These are phyloP conservation scores for Pseudoips prasinana DNA, from an alignment of 2,888 invertebrate genomes.

Conservation along the genomic window DNA sequence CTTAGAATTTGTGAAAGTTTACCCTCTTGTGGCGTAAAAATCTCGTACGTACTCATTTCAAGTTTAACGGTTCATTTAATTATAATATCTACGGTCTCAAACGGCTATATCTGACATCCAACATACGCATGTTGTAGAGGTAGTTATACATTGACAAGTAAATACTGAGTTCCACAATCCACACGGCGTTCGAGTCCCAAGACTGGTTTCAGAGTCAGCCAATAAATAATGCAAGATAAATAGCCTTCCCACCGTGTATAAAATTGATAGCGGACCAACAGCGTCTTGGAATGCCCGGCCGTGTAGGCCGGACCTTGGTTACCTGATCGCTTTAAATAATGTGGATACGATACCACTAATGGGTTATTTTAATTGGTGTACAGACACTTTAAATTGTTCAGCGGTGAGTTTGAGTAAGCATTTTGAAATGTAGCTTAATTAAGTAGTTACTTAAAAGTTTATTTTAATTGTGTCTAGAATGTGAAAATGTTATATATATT, in stretches of 20 bases:
- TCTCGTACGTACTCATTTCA: slow-evolving; percentile 38
- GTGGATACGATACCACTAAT: slow-evolving; percentile 53
- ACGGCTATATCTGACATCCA: slow-evolving; percentile 41
- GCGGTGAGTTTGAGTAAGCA: slow-evolving; percentile 14
- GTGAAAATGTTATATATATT: background rate
- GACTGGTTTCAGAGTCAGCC: slow-evolving; percentile 74
- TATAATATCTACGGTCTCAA: slow-evolving; percentile 37
- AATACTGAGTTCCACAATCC: slow-evolving; percentile 54
- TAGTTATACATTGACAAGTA: slow-evolving; percentile 56
- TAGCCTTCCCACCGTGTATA: slow-evolving; percentile 75
- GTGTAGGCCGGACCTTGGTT: slow-evolving; percentile 55
- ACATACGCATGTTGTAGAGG: slow-evolving; percentile 37
- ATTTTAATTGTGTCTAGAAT: background rate
- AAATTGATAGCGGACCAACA: slow-evolving; percentile 76
- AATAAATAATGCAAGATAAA: slow-evolving; percentile 81
- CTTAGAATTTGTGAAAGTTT: slow-evolving; percentile 73
- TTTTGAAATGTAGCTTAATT: slow-evolving; percentile 18
- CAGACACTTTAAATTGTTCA: slow-evolving; percentile 28
- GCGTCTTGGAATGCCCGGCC: slow-evolving; percentile 59
- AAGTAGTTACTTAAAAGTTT: slow-evolving; percentile 8
- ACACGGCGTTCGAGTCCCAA: slow-evolving; percentile 58
- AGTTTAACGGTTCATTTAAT: slow-evolving; percentile 51
- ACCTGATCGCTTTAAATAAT: slow-evolving; percentile 48
- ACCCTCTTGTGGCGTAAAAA: slow-evolving; percentile 48
- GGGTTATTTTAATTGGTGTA: slow-evolving; percentile 50